A percentile compares a stretch with the other conserved stretches of the same genome.
Conservation (phyloP, 2,888 invertebrate species). For the Lithodes maja region DNA sequence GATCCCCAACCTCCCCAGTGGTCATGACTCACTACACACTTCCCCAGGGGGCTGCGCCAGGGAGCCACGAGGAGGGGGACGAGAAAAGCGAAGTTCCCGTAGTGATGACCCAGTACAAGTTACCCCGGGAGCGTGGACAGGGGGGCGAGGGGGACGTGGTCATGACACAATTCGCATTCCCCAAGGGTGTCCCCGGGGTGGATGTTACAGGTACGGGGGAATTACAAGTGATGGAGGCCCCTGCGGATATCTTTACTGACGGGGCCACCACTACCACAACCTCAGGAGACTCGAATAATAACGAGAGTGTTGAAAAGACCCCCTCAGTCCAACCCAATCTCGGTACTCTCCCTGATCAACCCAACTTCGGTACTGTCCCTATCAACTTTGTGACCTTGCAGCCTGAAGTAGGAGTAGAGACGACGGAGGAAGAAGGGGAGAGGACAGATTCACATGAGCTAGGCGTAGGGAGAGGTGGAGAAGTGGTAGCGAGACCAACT, state of each 20-base stretch:
- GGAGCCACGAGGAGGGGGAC: background rate
- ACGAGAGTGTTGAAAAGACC: background rate
- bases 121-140: background rate
- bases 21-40: conserved; percentile 14
- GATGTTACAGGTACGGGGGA: background rate
- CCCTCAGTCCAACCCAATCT: background rate
- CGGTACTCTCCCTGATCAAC: too few relatives aligned
- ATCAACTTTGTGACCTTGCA: background rate
- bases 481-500: background rate
- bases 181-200: conserved; percentile 19
- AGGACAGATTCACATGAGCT: background rate
- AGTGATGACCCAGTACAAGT: conserved; percentile 20
- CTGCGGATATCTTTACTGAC: too few relatives aligned
- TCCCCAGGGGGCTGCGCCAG: background rate
- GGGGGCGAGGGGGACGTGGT: conserved; percentile 9
- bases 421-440: background rate
- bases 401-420: background rate
- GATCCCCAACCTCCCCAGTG: background rate
- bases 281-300: background rate
- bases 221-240: too few relatives aligned
- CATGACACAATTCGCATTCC: conserved; percentile 28
- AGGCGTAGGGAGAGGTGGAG: background rate
- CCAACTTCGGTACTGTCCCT: background rate
- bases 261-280: too few relatives aligned
- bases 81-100: background rate